phyloP scores from a whole-genome alignment of 2,888 invertebrate species.

The Venusia cambrica region DNA sequence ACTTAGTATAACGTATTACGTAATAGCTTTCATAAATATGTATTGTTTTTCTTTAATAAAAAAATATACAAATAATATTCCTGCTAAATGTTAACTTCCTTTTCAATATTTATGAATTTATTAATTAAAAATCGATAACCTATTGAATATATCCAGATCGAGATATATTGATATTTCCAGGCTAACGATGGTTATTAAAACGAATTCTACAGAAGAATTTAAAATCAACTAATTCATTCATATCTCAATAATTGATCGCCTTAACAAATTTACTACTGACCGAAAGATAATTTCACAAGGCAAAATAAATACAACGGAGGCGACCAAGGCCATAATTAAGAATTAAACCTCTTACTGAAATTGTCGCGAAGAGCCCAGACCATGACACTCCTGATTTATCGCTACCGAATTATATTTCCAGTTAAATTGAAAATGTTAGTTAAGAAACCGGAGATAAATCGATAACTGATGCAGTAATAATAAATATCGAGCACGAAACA shows the following conservation, averaged over 20 bases:
- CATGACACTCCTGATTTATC: constrained; percentile 59
- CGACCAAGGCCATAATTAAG: constrained; percentile 67
- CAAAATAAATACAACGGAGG: constrained; percentile 63
- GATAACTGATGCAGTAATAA: constrained; percentile 43
- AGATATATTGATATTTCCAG: no score
- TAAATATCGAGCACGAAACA: constrained; percentile 30
- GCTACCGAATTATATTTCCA: constrained; percentile 56
- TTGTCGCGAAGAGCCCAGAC: constrained; percentile 54
- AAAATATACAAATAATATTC: no score
- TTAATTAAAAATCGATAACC: no score
- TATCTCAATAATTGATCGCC: constrained; percentile 62
- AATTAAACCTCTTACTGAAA: constrained; percentile 68
- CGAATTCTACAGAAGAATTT: no score
- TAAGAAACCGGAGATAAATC: constrained; percentile 51
- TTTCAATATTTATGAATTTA: no score
- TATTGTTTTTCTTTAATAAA: no score
- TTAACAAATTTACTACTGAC: constrained; percentile 55
- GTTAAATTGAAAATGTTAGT: constrained; percentile 60
- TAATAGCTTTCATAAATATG: no score
- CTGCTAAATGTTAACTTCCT: no score
- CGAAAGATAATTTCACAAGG: constrained; percentile 56
- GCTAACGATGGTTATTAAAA: no score
- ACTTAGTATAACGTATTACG: no score
- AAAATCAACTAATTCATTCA: constrained; percentile 41
- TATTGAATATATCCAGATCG: no score